Conservation (phyloP, 2,888 invertebrate species). For the Pristionchus maxplancki region DNA sequence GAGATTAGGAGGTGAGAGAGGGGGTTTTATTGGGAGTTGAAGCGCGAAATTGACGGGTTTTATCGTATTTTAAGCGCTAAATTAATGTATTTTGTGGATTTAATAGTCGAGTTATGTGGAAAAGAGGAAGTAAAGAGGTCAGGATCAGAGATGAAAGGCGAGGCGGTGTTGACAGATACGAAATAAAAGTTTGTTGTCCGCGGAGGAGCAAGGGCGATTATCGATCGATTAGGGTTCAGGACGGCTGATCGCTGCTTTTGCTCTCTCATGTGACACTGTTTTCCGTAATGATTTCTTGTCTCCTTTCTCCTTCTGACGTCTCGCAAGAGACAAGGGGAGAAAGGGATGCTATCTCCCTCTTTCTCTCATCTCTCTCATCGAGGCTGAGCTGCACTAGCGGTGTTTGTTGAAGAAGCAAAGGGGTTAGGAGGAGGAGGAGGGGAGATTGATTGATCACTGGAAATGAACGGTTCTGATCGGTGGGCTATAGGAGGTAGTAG, state of each 20-base stretch:
- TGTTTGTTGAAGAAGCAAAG: slow-evolving; percentile 39
- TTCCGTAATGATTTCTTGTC: slow-evolving; percentile 22
- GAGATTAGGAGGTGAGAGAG: slow-evolving; percentile 31
- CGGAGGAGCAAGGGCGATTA: neutral
- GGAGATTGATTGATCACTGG: slow-evolving; percentile 3
- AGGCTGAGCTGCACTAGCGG: slow-evolving; percentile 12
- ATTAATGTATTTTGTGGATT: neutral
- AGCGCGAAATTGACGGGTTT: neutral
- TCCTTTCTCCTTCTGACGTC: slow-evolving; percentile 10
- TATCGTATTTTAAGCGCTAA: no score
- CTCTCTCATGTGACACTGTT: slow-evolving; percentile 25
- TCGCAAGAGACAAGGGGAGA: neutral
- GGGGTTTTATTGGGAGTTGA: neutral
- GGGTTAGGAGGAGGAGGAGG: slow-evolving; percentile 23
- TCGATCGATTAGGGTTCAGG: neutral
- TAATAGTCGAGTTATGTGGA: neutral
- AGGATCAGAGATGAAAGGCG: neutral
- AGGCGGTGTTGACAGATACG: neutral
- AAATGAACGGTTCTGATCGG: slow-evolving; percentile 21
- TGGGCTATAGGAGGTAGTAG: neutral
- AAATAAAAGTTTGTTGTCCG: neutral
- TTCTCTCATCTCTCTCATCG: neutral
- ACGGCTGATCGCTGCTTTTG: neutral
- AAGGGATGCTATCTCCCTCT: neutral
- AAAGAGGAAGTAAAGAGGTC: neutral